Base-by-base conservation (phyloP, 2,888 invertebrate species). In the Tribolium freemani region DNA sequence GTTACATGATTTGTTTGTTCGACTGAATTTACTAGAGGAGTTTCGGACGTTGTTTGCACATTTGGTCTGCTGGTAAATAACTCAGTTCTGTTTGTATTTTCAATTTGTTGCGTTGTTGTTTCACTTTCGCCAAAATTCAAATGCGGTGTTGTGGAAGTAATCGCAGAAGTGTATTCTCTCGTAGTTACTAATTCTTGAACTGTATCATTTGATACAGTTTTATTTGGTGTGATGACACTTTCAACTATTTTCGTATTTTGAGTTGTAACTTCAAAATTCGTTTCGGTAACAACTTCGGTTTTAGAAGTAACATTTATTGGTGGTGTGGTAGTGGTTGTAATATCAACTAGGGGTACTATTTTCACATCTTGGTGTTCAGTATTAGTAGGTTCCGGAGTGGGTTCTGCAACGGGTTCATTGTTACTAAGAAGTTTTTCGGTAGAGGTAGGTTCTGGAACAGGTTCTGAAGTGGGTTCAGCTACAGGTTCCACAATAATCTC, bases 371-470 rank as follows among this genome's bases (percentile, higher is more conserved):
- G 16, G 11, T 50, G 50, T 16, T 20, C 50, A n/a, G 38, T 38
- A 77, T 67, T 76, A 38, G 5, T 79, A 0, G 84, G 85, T 63
- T 81, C 84, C 11, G 84, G 87, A 61, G 85, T 83, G 54, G 87
- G 78, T 77, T 83, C 83, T 1, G 84, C 79, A 64, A 82, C 78
- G 0, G 84, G 79, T 74, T 86, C 85, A 0, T 5, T 26, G 44
- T 20, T 11, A 2, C 8, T 11, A 21, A 8, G 21, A 21, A 44
- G 9, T 8, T 1, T 11, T 4, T 48, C 48, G 8, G 48, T 48
- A 16, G 80, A 75, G 44, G 76, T 79, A 16, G 82, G 77, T 75
- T 81, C 81, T 60, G 83, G 68, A 50, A 80, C 68, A 8, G 81
- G 78, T 72, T 82, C 78, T 0, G 75, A 60, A n/a, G 71, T 69